Evolutionary conservation across 1,140 invertebrate species (phyloP), one percentile per base, ranked within the genome.

Genomic region (Neodiprion lecontei): DNA sequence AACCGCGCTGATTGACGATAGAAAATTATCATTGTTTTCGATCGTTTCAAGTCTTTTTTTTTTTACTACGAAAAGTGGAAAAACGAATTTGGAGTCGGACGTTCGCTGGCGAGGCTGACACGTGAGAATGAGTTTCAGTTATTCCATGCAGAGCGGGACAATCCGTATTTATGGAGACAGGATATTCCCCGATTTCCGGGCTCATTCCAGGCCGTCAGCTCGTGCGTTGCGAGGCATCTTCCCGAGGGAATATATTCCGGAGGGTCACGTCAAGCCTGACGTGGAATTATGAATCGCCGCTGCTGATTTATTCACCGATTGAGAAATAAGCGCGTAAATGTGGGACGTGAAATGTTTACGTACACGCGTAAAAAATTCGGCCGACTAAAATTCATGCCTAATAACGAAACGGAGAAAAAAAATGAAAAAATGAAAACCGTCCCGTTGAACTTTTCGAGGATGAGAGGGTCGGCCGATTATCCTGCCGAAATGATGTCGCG

Each of bases 161-260:
- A 61, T 61, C 3, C n/a, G 53, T 61, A 61, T 61, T 61, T 61
- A 61, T 61, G 53, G 53, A 61, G 53, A 61, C n/a, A 12, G 53
- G 53, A 61, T 61, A 61, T 61, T 61, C 53, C 53, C 53, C 53
- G 53, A 61, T 61, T 61, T 61, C 53, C 53, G 53, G 53, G 53
- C n/a, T 17, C 53, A 40, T 61, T 61, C 53, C 53, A 17, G 53
- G 53, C 28, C 5, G 28, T 40, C 28, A 61, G n/a, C 5, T 61
- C 53, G 53, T 61, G 53, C 53, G 8, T 61, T 61, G 11, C 53
- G n/a, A 61, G 53, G 11, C n/a, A 14, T 17, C n/a, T 61, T 17
- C 53, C 28, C 53, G 8, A 61, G 53, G 53, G 53, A 61, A 61
- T 61, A 14, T 14, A 61, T 14, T 61, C 28, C 28, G 28, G 28